Base-by-base conservation (phyloP, 1,140 invertebrate species). In the Nixonia krombeini region DNA sequence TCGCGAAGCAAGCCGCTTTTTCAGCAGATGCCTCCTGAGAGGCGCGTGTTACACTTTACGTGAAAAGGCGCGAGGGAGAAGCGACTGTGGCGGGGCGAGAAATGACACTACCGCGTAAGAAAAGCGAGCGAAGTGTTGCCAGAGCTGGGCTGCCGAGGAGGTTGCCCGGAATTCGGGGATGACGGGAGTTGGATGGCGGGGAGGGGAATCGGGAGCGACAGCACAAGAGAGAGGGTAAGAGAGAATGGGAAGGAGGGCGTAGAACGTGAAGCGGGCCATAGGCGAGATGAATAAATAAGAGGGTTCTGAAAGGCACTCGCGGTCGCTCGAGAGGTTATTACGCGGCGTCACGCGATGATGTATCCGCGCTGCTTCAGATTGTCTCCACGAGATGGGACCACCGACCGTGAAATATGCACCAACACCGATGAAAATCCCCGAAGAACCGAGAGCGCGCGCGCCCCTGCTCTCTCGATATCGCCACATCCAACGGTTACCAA, bases 201-300 rank as follows among this genome's bases (percentile, higher is more conserved):
- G n/a, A n/a, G n/a, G n/a, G n/a, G n/a, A n/a, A n/a, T n/a, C n/a
- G n/a, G n/a, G n/a, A n/a, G 9, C 16, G 26, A 28, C 13, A 21
- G 65, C 29, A 67, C 52, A 31, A 65, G 51, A 53, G 68, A 51
- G 51, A 51, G 44, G 49, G 70, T 68, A 57, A 57, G 64, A 52
- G 50, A 18, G 55, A 17, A 12, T 38, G 13, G 25, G 53, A 31
- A 21, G 50, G n/a, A 41, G 17, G 51, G 42, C 25, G 44, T 58
- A 61, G 17, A 49, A 35, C 37, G 35, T 31, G 38, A 49, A 50
- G n/a, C 7, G 57, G 65, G 61, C 31, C 59, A 72, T 74, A 81
- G 79, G 80, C 79, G 80, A 83, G 79, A 84, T 83, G 82, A 83
- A 84, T 83, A 84, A 83, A 84, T 84, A 84, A 84, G 80, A 82